Evolutionary conservation across 2,113 vertebrate genomes (phyloP), one percentile per base, ranked within the genome.

Genomic region (Gopherus evgoodei): DNA sequence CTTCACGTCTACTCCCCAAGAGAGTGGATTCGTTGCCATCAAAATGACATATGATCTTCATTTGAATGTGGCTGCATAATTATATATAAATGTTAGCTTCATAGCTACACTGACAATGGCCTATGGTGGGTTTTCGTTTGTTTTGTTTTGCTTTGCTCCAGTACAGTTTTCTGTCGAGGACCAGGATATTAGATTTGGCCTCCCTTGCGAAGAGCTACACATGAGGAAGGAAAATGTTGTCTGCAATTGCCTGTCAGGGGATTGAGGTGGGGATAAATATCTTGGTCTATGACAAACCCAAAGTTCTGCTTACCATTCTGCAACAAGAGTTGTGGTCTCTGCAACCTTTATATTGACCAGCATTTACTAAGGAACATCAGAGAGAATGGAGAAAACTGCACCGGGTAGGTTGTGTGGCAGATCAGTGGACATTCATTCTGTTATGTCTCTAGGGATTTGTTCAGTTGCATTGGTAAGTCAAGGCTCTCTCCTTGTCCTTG

Each of bases 151-250:
- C 25, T 76, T 13, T 44, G 42, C 42, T 44, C 21, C 75, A 76
- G 42, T 76, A 44, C 25, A 8, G 11, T 25, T 10, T 79, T 86
- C 35, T 78, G 76, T 62, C 42, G 42, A 44, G 59, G 19, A 31
- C 49, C 35, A 56, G 0, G 3, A 2, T 29, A 5, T 5, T 0
- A 0, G 5, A 17, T 29, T 56, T 44, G 89, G 27, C 42, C 2
- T 24, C 29, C 44, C 4, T 72, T 5, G 0, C 2, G 7, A 31
- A 31, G 38, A 42, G 13, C 14, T 4, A 44, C 24, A 81, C 83
- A 53, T 5, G 5, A 13, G 8, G 49, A 49, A 35, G 16, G 31
- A 50, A 50, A 31, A 17, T 81, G 16, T 35, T 11, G 65, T 21
- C 17, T 31, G 29, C 29, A 81, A 31, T 21, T 49, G 49, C 16